Evolutionary conservation across 2,888 invertebrate genomes (phyloP).

Genomic region (Anorthoa munda): DNA sequence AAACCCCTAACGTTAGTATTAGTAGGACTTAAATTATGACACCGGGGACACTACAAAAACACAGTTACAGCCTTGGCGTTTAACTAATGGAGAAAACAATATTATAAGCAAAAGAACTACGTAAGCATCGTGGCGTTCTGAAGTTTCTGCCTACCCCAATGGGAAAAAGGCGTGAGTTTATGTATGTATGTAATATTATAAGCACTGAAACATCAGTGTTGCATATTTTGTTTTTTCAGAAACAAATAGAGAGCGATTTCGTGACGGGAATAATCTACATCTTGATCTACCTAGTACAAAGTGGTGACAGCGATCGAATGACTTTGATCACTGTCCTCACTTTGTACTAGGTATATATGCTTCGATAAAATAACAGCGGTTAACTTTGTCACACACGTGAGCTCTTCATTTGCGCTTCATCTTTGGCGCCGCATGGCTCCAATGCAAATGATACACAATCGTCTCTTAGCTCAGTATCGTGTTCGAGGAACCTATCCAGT

Average conservation of each 20-base stretch:
- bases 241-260: not conserved
- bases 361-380: not conserved
- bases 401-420: conserved; percentile 1
- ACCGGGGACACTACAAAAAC: not conserved
- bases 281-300: too few species aligned
- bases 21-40: too few species aligned
- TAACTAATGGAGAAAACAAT: not conserved
- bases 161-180: too few species aligned
- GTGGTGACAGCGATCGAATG: too few species aligned
- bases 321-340: not conserved
- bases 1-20: too few species aligned
- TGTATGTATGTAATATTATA: too few species aligned
- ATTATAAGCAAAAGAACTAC: too few species aligned
- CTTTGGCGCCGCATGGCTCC: not conserved
- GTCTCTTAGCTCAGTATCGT: conserved; percentile 5
- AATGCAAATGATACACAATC: not conserved
- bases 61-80: too few species aligned
- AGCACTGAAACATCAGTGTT: too few species aligned
- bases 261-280: not conserved
- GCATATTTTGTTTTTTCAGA: not conserved
- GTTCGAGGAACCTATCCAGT: conserved; percentile 6
- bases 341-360: not conserved
- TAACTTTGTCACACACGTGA: not conserved
- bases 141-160: too few species aligned
- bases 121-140: too few species aligned